These are phyloP conservation scores for Oryzias sinensis DNA, from an alignment of 2,797 vertebrate genomes.

Conservation along the genomic window DNA sequence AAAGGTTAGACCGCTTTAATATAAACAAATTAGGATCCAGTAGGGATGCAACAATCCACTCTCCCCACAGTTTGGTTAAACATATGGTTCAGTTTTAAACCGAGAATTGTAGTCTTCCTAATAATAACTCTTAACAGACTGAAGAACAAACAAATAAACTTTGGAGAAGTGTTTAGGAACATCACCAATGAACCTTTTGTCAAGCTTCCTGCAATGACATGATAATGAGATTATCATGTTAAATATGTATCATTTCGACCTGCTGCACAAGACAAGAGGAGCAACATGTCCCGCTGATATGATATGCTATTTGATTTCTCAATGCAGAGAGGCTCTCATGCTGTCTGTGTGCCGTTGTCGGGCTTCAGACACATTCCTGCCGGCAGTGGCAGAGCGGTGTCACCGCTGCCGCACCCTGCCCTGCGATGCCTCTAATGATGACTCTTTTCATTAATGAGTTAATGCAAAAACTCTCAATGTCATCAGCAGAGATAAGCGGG, in stretches of 20 bases:
- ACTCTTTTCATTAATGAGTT: constrained; percentile 97
- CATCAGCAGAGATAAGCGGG: constrained; percentile 93
- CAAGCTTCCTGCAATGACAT: not conserved
- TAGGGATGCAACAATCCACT: too few relatives aligned
- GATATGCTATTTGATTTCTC: constrained; percentile 22
- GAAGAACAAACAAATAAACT: too few relatives aligned
- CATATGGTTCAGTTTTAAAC: too few relatives aligned
- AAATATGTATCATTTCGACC: constrained; percentile 15
- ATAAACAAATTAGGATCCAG: too few relatives aligned
- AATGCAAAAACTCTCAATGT: constrained; percentile 97
- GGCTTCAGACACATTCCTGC: constrained; percentile 60
- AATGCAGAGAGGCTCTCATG: constrained; percentile 31
- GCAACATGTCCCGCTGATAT: constrained; percentile 11
- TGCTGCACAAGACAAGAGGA: constrained; percentile 11
- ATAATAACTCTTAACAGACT: too few relatives aligned
- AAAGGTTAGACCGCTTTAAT: too few relatives aligned
- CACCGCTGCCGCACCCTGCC: constrained; percentile 59
- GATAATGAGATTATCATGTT: not conserved
- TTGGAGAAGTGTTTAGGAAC: too few relatives aligned
- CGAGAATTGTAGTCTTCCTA: too few relatives aligned
- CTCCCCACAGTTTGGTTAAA: too few relatives aligned
- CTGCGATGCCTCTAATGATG: constrained; percentile 84
- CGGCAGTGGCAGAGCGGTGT: constrained; percentile 45
- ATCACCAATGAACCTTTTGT: not conserved
- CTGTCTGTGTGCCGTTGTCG: constrained; percentile 29